Conservation (phyloP, 2,888 invertebrate species). For the Proisotoma minuta region DNA sequence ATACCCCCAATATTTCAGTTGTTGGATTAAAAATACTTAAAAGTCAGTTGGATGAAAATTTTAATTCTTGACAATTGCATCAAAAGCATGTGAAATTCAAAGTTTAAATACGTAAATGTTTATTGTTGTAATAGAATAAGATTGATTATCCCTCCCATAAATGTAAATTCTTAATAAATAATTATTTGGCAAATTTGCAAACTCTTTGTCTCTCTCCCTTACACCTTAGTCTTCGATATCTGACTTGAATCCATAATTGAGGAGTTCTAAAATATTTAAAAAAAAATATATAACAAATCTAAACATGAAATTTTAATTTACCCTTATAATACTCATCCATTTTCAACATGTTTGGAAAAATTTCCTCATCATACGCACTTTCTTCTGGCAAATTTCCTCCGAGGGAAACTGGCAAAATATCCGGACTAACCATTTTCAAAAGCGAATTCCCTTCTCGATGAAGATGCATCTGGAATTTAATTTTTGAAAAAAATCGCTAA, state of each 20-base stretch:
- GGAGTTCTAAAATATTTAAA: background rate
- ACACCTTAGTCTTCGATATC: too few species aligned
- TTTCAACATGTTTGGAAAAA: conserved; percentile 6
- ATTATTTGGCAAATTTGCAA: too few species aligned
- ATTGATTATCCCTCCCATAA: too few species aligned
- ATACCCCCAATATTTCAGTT: too few species aligned
- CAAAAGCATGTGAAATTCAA: too few species aligned
- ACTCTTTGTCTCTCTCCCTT: too few species aligned
- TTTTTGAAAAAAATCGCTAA: background rate
- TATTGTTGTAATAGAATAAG: too few species aligned
- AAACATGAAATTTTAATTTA: conserved; percentile 1
- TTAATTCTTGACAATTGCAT: too few species aligned
- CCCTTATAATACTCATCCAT: conserved; percentile 24
- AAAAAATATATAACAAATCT: background rate
- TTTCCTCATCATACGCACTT: conserved; percentile 18
- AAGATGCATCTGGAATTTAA: conserved; percentile 20
- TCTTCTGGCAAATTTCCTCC: conserved; percentile 22
- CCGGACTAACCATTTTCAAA: background rate
- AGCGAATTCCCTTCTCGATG: conserved; percentile 20
- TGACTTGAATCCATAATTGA: background rate
- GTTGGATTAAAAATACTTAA: too few species aligned
- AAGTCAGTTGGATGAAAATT: too few species aligned
- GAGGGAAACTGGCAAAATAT: conserved; percentile 18
- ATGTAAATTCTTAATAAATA: too few species aligned
- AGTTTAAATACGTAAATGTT: too few species aligned